These are phyloP conservation scores for Gadopsis bispinosus DNA, from an alignment of 2,797 vertebrate genomes.

Conservation along the genomic window DNA sequence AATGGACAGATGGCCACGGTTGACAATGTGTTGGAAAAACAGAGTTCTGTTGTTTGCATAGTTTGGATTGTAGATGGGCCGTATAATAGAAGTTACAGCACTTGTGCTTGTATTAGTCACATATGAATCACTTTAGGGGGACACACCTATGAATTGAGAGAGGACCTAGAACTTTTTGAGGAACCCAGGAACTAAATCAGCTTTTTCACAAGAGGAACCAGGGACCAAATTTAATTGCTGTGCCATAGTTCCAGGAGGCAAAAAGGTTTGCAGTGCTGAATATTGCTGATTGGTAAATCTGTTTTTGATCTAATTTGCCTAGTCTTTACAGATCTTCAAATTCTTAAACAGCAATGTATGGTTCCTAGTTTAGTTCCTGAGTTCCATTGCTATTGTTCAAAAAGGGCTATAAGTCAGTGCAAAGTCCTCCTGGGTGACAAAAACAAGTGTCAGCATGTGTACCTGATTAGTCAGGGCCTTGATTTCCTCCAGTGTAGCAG, in stretches of 20 bases:
- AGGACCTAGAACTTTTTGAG: neutral
- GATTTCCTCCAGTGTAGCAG: constrained; percentile 88
- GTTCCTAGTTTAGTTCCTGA: neutral
- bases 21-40: constrained; percentile 9
- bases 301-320: neutral
- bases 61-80: constrained; percentile 8
- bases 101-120: neutral
- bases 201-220: neutral
- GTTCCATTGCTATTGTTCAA: neutral
- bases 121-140: neutral
- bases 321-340: neutral
- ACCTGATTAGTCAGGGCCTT: constrained; percentile 89
- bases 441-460: constrained; percentile 32
- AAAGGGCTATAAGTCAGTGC: neutral
- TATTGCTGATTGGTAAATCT: neutral
- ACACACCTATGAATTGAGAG: neutral
- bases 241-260: fast-evolving
- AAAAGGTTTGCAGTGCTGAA: neutral
- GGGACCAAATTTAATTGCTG: neutral
- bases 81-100: neutral
- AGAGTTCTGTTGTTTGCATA: constrained; percentile 21
- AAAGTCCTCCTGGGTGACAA: neutral
- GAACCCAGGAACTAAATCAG: neutral
- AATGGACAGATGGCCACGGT: constrained; percentile 42
- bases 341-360: neutral